Conservation (phyloP, 2,888 invertebrate genomes). For the Podotricha telesiphe region DNA sequence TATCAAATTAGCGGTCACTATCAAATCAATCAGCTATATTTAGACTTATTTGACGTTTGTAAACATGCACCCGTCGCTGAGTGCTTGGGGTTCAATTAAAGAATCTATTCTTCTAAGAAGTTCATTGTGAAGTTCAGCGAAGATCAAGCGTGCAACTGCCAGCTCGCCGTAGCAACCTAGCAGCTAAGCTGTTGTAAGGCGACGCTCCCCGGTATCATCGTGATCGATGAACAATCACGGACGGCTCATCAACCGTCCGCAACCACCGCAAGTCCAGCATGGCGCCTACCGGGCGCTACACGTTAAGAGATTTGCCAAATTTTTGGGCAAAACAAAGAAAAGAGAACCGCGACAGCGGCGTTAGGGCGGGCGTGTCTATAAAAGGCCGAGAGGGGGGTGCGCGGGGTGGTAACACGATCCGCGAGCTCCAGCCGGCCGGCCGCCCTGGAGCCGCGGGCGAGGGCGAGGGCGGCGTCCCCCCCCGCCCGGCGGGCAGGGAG, state of each 20-base stretch:
- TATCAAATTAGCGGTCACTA: slow-evolving; percentile 38
- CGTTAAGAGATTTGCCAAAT: slow-evolving; percentile 72
- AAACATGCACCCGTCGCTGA: slow-evolving; percentile 60
- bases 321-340: slow-evolving; percentile 82
- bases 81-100: slow-evolving; percentile 60
- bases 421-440: slow-evolving; percentile 80
- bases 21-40: slow-evolving; percentile 55
- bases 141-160: slow-evolving; percentile 58
- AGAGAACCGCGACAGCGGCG: slow-evolving; percentile 66
- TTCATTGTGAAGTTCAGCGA: slow-evolving; percentile 78
- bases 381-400: slow-evolving; percentile 82
- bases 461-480: slow-evolving; percentile 32
- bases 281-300: slow-evolving; percentile 37
- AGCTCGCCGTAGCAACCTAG: slow-evolving; percentile 66
- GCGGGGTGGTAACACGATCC: slow-evolving; percentile 84
- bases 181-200: slow-evolving; percentile 56
- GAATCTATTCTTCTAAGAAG: slow-evolving; percentile 68
- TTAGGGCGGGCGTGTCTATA: slow-evolving; percentile 81
- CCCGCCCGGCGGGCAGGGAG: slow-evolving; percentile 41
- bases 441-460: slow-evolving; percentile 70
- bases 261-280: slow-evolving; percentile 25
- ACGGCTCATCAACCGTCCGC: too few relatives aligned
- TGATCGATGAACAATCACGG: too few relatives aligned
- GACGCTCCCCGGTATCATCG: slow-evolving; percentile 18
- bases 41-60: slow-evolving; percentile 72